Conservation (phyloP, 2,113 vertebrate species). For the Connochaetes taurinus region DNA sequence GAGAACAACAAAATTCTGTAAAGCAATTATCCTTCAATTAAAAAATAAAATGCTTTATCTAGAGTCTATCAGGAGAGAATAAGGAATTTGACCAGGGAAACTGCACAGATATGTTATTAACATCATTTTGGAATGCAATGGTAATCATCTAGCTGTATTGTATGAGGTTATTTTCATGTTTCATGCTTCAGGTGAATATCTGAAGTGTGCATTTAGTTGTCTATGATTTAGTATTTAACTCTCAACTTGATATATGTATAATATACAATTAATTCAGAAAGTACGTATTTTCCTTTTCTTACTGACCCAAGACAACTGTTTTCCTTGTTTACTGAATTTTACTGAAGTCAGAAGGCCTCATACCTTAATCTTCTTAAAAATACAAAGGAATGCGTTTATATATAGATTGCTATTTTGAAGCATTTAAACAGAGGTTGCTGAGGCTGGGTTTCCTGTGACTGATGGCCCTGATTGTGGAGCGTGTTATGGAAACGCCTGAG, state of each 20-base stretch:
- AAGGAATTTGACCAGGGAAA: conserved; percentile 50
- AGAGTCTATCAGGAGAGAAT: conserved; percentile 26
- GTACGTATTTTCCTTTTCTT: conserved; percentile 59
- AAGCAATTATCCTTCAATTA: not conserved
- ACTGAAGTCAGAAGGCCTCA: conserved; percentile 61
- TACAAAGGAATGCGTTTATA: conserved; percentile 16
- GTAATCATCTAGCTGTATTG: not conserved
- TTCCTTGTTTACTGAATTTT: conserved; percentile 45
- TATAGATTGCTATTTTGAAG: conserved; percentile 37
- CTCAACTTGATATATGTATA: not conserved
- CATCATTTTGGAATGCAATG: not conserved
- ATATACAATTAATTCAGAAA: conserved; percentile 26
- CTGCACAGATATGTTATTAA: conserved; percentile 39
- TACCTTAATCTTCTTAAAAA: conserved; percentile 55
- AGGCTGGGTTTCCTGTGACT: not conserved
- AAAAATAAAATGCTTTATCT: conserved; percentile 15
- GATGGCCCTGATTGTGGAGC: not conserved
- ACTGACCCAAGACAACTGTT: conserved; percentile 53
- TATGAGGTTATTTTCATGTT: conserved; percentile 34
- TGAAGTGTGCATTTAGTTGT: not conserved
- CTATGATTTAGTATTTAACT: conserved; percentile 17
- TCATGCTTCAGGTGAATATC: conserved; percentile 21
- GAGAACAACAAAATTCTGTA: not conserved
- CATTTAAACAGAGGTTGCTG: not conserved
- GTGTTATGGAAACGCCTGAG: not conserved